A percentile compares a stretch with the other conserved stretches of the same genome.
These are phyloP conservation scores for Bicyclus anynana DNA, from an alignment of 1,140 invertebrate species.

Conservation along the genomic window DNA sequence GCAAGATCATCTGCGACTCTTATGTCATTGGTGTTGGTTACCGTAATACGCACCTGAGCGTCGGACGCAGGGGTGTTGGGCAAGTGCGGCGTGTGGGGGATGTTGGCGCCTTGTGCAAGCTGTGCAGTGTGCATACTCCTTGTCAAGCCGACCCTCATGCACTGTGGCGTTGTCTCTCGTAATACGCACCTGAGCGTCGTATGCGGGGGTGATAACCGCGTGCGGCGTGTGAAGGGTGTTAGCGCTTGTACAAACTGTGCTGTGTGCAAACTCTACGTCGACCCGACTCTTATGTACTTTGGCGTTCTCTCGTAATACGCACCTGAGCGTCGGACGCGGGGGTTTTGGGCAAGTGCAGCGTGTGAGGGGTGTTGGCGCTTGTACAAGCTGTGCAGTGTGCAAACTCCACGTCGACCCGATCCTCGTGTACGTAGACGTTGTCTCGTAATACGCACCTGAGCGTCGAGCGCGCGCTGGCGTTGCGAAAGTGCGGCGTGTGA, in stretches of 20 bases:
- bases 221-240: slow-evolving; percentile 57
- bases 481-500: too few species aligned
- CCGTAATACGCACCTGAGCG: too few species aligned
- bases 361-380: slow-evolving; percentile 55
- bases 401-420: slow-evolving; percentile 54
- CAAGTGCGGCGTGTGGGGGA: too few species aligned
- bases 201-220: slow-evolving; percentile 63
- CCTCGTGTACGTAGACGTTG: too few species aligned
- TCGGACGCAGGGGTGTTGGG: too few species aligned
- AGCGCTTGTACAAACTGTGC: slow-evolving; percentile 52
- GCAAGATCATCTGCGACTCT: too few species aligned
- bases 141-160: too few species aligned
- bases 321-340: slow-evolving; percentile 64
- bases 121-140: too few species aligned
- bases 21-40: too few species aligned
- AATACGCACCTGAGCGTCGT: slow-evolving; percentile 52
- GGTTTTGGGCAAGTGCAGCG: slow-evolving; percentile 61
- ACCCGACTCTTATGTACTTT: slow-evolving; percentile 28
- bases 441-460: too few species aligned
- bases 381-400: slow-evolving; percentile 55
- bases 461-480: too few species aligned
- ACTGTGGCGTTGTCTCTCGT: neutral
- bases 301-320: neutral
- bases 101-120: too few species aligned
- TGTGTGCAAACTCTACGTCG: slow-evolving; percentile 55